Conservation (phyloP, 2,797 vertebrate genomes). For the Semotilus atromaculatus region DNA sequence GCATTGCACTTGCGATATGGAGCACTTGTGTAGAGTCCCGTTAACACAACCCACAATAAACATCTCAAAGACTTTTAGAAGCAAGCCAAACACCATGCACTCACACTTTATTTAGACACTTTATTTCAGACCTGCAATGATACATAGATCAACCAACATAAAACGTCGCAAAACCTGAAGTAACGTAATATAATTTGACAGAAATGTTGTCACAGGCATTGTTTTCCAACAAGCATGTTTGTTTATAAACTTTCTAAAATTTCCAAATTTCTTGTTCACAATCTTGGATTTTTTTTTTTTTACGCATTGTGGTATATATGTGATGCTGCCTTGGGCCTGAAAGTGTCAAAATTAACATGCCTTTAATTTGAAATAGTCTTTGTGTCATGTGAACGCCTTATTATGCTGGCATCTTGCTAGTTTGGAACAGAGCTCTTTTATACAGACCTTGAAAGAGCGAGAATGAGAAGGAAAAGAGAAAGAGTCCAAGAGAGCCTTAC, state of each 20-base stretch:
- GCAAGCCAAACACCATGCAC: not conserved
- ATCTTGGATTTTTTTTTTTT: not conserved
- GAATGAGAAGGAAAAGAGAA: not conserved
- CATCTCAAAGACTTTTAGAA: not conserved
- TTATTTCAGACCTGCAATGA: no score
- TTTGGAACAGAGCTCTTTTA: not conserved
- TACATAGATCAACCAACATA: no score
- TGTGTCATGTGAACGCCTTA: not conserved
- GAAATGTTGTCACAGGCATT: not conserved
- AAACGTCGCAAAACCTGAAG: no score
- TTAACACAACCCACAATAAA: not conserved
- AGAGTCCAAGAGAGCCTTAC: slow-evolving; percentile 1
- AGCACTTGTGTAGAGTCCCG: not conserved
- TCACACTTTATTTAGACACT: no score
- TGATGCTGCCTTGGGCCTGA: not conserved
- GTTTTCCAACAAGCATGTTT: not conserved
- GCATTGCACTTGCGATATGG: no score
- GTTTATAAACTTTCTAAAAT: no score
- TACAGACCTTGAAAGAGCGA: not conserved
- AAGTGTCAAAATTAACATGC: slow-evolving; percentile 5
- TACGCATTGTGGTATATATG: not conserved
- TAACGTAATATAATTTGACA: no score
- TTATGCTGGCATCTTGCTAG: not conserved
- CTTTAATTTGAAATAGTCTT: slow-evolving; percentile 11
- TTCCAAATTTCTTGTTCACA: not conserved